Base-by-base conservation (phyloP, 2,113 vertebrate genomes). In the Indicator maculatus region DNA sequence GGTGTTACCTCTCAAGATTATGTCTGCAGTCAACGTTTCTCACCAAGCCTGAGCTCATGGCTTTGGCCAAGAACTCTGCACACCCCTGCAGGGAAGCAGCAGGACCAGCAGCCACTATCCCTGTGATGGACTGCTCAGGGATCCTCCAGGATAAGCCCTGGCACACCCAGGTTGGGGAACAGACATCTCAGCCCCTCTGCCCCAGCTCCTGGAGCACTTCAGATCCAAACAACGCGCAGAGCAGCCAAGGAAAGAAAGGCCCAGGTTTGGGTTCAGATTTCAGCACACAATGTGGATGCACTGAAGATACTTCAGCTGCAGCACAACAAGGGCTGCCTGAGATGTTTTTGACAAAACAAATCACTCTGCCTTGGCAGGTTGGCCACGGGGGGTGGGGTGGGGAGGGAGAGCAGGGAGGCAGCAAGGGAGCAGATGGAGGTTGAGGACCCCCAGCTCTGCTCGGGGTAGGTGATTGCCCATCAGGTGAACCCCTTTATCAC, bases 1-100 rank as follows among this genome's bases (percentile, higher is more conserved):
- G 44, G 2, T 45, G 52, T 31, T 44, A 60, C 27, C 30, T 52
- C 63, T 5, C 4, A 9, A 52, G 47, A 19, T 41, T 9, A 4
- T 0, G 1, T 21, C 47, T 64, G 70, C 39, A 19, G 63, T 0
- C 5, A 1, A 24, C 5, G 1, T 39, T 55, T 47, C 65, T 59
- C 31, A 16, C 5, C 41, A 11, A 16, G 36, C 63, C 56, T 30
- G 30, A 27, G 33, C 28, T 30, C 6, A 2, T 14, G 31, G 76
- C 50, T 59, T 71, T 59, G 56, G 41, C 53, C 66, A n/a, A 41
- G 33, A 6, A 7, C 11, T 16, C 19, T 3, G 45, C 53, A 24
- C 28, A 31, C 8, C 30, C 53, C 65, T 53, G 53, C 52, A 26
- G 71, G 56, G 83, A 38, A 63, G 60, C 2, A 0, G 47, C 70